Evolutionary conservation across 1,140 invertebrate species (phyloP).

Genomic region (Drosophila santomea): DNA sequence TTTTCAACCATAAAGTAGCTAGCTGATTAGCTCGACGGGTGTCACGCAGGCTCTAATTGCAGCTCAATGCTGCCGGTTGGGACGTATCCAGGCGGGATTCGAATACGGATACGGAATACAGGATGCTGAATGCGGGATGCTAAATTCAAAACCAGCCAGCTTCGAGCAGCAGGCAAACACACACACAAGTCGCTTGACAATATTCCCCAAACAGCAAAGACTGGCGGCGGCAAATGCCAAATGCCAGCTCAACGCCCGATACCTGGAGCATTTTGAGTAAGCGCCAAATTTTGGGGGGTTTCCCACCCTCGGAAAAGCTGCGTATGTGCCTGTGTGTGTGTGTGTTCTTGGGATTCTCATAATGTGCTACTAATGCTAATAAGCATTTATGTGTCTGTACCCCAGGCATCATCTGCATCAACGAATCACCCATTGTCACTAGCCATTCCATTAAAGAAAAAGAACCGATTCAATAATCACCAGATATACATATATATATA

Average conservation of each 20-base stretch:
- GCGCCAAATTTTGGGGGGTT: neutral
- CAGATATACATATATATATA: too few relatives aligned
- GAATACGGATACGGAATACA: neutral
- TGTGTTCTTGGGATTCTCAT: constrained; percentile 59
- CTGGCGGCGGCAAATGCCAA: constrained; percentile 44
- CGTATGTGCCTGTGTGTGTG: neutral
- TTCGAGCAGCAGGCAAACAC: constrained; percentile 14
- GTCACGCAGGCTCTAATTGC: constrained; percentile 22
- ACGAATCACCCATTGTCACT: constrained; percentile 15
- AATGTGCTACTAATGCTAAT: constrained; percentile 75
- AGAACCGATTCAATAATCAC: neutral
- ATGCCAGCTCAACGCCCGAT: constrained; percentile 28
- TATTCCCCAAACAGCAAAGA: constrained; percentile 46
- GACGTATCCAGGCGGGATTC: constrained; percentile 3
- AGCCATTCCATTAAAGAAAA: constrained; percentile 20
- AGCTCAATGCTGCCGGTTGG: constrained; percentile 5
- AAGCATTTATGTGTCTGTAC: constrained; percentile 65
- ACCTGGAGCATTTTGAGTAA: neutral
- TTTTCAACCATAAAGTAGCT: neutral
- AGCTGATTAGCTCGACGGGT: constrained; percentile 10
- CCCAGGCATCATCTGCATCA: constrained; percentile 17
- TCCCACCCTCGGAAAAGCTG: neutral
- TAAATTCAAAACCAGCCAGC: constrained; percentile 23
- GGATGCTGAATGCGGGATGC: constrained; percentile 17
- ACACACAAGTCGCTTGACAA: constrained; percentile 31